Percentiles rank a stretch among this genome's conserved stretches.
Conservation (phyloP, 1,140 invertebrate species). For the Penaeus japonicus region DNA sequence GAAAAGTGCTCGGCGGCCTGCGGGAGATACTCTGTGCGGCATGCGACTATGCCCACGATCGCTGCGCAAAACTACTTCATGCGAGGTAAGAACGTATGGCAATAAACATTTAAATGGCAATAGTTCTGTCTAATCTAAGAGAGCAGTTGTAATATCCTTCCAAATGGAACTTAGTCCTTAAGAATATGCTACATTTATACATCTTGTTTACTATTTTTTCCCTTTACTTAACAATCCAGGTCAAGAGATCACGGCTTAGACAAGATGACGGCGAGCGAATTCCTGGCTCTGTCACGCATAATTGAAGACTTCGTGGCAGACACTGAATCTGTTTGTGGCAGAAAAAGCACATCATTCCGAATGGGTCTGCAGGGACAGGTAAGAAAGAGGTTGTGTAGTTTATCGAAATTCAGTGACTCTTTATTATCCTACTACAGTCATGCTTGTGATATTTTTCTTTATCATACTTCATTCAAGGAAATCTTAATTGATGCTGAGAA, state of each 20-base stretch:
- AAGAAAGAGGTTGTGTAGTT: constrained; percentile 34
- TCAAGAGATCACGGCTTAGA: constrained; percentile 53
- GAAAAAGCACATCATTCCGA: constrained; percentile 79
- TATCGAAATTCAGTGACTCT: neutral
- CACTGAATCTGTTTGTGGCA: constrained; percentile 80
- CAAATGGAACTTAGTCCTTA: neutral
- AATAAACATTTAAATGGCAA: neutral
- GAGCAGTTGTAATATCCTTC: too few relatives aligned
- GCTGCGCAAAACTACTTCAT: constrained; percentile 84
- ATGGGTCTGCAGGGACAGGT: constrained; percentile 82
- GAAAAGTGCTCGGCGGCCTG: constrained; percentile 74
- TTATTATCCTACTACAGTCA: neutral
- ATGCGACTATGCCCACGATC: constrained; percentile 91
- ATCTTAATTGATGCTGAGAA: neutral
- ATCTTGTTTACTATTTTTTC: neutral
- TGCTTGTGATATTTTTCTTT: neutral
- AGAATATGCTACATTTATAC: neutral
- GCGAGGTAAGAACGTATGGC: constrained; percentile 71
- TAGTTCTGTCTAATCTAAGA: too few relatives aligned
- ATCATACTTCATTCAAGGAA: neutral
- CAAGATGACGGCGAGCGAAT: constrained; percentile 71
- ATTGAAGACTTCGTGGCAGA: constrained; percentile 81
- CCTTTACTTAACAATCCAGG: neutral
- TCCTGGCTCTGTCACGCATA: constrained; percentile 78
- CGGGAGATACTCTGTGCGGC: constrained; percentile 79